Evolutionary conservation across 2,797 vertebrate species (phyloP), one percentile per base, ranked within the genome.

Genomic region (Cheirogaleus major): DNA sequence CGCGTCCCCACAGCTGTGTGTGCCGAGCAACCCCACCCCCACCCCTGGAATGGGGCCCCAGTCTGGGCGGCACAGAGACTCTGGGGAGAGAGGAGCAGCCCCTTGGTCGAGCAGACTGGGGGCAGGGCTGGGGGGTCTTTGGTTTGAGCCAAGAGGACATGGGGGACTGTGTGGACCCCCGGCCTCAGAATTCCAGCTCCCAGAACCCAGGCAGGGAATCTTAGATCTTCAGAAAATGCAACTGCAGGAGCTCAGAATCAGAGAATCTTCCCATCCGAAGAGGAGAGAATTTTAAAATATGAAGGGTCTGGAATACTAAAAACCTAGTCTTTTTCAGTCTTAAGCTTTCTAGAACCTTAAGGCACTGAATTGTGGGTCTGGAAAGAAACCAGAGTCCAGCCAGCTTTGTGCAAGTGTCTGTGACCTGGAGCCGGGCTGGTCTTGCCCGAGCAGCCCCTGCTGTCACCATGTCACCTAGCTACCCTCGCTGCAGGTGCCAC

Each of bases 11-110:
- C 5, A 1, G 80, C 63, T 25, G 27, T 32, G 32, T 6, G 70
- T 1, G 2, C 23, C 43, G 20, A 27, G 52, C 22, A 61, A 0
- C 1, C 30, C 32, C 41, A 18, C 18, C 0, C 23, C 32, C 9
- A 17, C 1, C 45, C 52, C 17, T 0, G 25, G 52, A 50, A 43
- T 10, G 11, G 7, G 38, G 73, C 30, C 79, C 27, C 32, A 43
- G 38, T 38, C 72, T 27, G 25, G 32, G 55, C 43, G 25, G 32
- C 65, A 41, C 9, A 9, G 38, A 78, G 38, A 69, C n/a, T 50
- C 2, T 48, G 35, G 22, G 30, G 48, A 27, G 30, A 70, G 41
- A 45, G 15, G 23, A 67, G 27, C 9, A 10, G 45, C 61, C 27
- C 65, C 32, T 15, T 65, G 32, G 59, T 25, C 6, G 50, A 63